phyloP scores from a whole-genome alignment of 2,797 vertebrate species.

The Muscicapa comitata region DNA sequence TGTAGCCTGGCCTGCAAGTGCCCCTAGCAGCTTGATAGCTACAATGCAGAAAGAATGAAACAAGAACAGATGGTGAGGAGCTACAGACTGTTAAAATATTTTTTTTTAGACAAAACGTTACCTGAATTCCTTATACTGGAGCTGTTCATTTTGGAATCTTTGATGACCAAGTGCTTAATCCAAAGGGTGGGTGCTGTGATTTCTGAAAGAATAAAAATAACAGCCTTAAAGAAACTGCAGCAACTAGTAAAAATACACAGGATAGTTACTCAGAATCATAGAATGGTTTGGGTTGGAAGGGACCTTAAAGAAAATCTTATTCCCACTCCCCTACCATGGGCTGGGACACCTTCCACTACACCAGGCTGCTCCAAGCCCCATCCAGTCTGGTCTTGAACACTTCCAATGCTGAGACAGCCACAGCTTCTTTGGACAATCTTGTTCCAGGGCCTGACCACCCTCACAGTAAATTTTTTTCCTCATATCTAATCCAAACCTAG shows the following conservation, averaged over 20 bases:
- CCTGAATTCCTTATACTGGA: conserved; percentile 88
- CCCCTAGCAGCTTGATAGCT: background rate
- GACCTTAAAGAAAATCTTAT: background rate
- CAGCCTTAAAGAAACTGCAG: background rate
- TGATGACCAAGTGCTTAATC: conserved; percentile 93
- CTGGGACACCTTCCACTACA: background rate
- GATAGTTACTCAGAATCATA: background rate
- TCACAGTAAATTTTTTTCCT: background rate
- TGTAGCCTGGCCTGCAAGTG: background rate
- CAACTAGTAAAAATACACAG: background rate
- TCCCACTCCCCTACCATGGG: background rate
- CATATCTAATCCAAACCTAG: background rate
- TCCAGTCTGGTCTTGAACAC: background rate
- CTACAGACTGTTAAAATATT: background rate
- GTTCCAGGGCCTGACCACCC: background rate
- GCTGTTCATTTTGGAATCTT: conserved; percentile 90
- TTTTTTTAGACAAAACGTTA: conserved; percentile 40
- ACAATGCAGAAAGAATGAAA: background rate
- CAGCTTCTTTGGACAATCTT: background rate
- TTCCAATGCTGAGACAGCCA: background rate
- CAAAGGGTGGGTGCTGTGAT: conserved; percentile 96
- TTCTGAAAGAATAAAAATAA: conserved; percentile 77
- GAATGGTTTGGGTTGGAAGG: background rate
- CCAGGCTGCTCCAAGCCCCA: background rate
- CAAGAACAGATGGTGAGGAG: background rate